These are phyloP conservation scores for Otolemur crassicaudatus DNA, from an alignment of 2,797 vertebrate genomes.

Conservation along the genomic window DNA sequence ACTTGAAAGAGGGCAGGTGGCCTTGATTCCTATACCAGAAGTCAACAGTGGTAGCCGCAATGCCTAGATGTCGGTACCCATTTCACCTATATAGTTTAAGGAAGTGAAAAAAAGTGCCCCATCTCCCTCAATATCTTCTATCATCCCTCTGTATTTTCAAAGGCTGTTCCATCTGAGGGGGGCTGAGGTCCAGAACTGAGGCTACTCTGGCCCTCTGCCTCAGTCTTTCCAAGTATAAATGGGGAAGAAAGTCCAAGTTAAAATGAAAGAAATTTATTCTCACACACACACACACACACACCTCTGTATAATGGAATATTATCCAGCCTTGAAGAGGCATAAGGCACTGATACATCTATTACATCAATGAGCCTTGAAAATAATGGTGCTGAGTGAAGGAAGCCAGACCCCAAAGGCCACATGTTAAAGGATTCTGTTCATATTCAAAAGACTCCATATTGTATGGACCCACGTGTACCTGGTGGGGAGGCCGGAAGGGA, in stretches of 20 bases:
- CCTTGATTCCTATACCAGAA: background rate
- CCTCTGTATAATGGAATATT: rapidly evolving
- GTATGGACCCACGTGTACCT: rapidly evolving
- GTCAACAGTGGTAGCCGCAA: rapidly evolving
- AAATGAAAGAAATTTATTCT: background rate
- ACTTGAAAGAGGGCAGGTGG: rapidly evolving
- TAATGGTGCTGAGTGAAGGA: background rate
- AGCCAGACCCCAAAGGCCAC: background rate
- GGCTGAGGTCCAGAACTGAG: background rate
- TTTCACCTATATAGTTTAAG: background rate
- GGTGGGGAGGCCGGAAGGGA: rapidly evolving
- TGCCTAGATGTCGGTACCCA: background rate
- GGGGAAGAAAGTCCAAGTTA: background rate
- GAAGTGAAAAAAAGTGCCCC: background rate
- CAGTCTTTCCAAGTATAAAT: background rate
- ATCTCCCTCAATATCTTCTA: background rate
- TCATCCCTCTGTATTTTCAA: background rate
- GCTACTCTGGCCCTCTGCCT: background rate
- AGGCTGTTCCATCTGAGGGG: background rate
- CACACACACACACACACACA: background rate
- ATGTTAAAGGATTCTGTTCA: rapidly evolving
- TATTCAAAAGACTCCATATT: background rate
- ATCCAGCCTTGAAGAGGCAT: background rate
- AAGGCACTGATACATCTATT: background rate
- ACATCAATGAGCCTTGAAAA: background rate